Base-by-base conservation (phyloP, 2,113 vertebrate species). In the Hippoglossus stenolepis region DNA sequence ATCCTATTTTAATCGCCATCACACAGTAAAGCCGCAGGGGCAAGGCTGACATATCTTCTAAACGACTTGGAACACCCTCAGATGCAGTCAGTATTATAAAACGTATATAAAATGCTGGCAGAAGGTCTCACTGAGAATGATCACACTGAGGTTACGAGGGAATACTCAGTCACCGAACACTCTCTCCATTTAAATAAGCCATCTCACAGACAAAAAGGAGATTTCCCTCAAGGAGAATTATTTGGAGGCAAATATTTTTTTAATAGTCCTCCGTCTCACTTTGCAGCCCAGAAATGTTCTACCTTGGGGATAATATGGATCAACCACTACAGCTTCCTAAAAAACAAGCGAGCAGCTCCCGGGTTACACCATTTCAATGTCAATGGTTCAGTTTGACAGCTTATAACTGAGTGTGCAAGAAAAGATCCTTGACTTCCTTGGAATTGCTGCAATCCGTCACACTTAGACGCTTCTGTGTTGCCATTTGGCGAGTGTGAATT, bases 401-500 rank as follows among this genome's bases (percentile, higher is more conserved):
- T 73, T 73, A 66, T 68, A 82, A 87, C 76, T 3, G 56, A 86
- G 58, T 65, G 81, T 58, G 72, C 67, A 83, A 77, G 85, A 85
- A 73, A 86, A 85, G 64, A 66, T 84, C 71, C 57, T 80, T 74
- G 86, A 92, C 88, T 89, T 82, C 59, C 17, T 68, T 77, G 85
- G 83, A 76, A 90, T 85, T 82, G 79, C 65, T 71, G 85, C 83
- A 82, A 85, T 90, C 86, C 75, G 79, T 85, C 89, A 90, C 84
- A 84, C 74, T 84, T 58, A 76, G 70, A 77, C 53, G 85, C 68
- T 77, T 75, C 74, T 71, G 70, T 65, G 81, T 80, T 72, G 74
- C 84, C 80, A 75, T 88, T 87, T 81, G 87, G 78, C 77, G 20
- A 9, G 80, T 75, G 87, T 86, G 77, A 90, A 87, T 76, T 77